Evolutionary conservation across 2,888 invertebrate genomes (phyloP).

Genomic region (Melipona bicolor): DNA sequence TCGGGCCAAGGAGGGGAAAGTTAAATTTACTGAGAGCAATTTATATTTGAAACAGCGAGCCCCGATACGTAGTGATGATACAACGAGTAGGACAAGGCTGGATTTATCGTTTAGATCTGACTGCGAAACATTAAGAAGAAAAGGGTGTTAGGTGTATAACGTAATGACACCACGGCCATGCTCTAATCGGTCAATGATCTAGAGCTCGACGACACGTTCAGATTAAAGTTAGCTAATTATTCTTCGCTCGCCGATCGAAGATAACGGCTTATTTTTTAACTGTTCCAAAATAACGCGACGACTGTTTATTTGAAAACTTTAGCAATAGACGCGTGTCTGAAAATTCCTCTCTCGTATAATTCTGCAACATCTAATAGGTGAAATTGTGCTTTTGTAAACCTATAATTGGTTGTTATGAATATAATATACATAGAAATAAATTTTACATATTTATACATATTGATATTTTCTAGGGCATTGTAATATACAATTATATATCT

Average conservation of each 20-base stretch:
- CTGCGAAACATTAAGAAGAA: conserved; percentile 10
- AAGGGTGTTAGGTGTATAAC: not conserved
- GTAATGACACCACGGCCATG: not conserved
- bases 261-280: not conserved
- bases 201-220: not conserved
- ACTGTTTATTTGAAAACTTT: not conserved
- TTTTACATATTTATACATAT: no score
- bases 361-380: not conserved
- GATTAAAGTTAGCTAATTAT: not conserved
- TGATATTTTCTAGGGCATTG: no score
- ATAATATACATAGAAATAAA: not conserved
- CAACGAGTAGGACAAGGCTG: not conserved
- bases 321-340: no score
- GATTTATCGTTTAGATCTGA: conserved; percentile 9
- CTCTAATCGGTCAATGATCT: not conserved
- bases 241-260: not conserved
- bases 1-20: not conserved
- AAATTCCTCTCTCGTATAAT: not conserved
- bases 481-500: no score
- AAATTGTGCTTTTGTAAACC: not conserved
- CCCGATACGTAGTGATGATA: not conserved
- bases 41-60: not conserved
- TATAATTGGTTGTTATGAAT: not conserved
- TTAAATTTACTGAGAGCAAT: not conserved
- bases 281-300: not conserved